A percentile compares a stretch with the other conserved stretches of the same genome.
Evolutionary conservation across 2,888 invertebrate species (phyloP).

Genomic region (Trypoxylon attenuatum): DNA sequence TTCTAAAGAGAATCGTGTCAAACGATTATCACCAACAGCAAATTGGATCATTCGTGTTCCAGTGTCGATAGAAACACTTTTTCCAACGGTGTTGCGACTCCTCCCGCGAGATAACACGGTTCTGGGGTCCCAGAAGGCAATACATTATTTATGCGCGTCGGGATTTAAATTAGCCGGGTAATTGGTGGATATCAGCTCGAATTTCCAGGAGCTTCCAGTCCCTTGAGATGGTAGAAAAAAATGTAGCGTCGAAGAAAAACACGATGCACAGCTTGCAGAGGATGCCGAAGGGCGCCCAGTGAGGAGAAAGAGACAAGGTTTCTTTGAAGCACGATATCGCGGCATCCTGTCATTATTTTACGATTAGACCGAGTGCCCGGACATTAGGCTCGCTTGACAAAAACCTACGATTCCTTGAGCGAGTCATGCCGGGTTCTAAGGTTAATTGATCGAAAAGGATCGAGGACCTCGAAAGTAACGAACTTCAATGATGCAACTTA

Average conservation of each 20-base stretch:
- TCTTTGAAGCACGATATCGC: conserved; percentile 45
- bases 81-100: neutral
- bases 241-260: conserved; percentile 7
- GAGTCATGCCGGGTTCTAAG: conserved; percentile 19
- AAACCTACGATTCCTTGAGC: conserved; percentile 39
- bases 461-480: neutral
- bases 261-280: neutral
- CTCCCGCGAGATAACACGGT: neutral
- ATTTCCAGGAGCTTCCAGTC: neutral
- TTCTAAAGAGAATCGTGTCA: no score
- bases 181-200: conserved; percentile 1
- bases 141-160: neutral
- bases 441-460: conserved; percentile 23
- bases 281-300: conserved; percentile 17
- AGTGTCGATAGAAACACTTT: neutral
- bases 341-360: conserved; percentile 68
- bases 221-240: neutral
- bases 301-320: conserved; percentile 42
- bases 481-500: neutral
- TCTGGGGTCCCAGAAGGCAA: neutral
- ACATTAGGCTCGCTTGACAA: conserved; percentile 50
- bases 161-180: neutral
- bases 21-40: no score
- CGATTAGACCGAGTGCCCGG: conserved; percentile 63
- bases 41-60: no score